phyloP scores from a whole-genome alignment of 2,113 vertebrate species.

The Sinocyclocheilus rhinocerous region DNA sequence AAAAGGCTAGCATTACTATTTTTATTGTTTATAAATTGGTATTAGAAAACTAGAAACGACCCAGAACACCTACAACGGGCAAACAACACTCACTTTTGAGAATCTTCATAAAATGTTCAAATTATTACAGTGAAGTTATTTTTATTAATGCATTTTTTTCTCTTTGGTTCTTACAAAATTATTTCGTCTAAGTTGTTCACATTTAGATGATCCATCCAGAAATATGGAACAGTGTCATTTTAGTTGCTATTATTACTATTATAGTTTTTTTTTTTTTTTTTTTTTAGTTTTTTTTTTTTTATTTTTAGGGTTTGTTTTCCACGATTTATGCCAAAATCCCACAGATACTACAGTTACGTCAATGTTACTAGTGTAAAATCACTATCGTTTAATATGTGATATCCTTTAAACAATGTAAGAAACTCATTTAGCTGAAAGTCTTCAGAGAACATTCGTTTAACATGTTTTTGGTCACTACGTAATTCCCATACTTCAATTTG shows the following conservation, averaged over 20 bases:
- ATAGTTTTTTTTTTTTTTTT: background rate
- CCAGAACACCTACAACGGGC: background rate
- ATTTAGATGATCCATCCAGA: background rate
- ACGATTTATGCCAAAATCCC: background rate
- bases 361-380: background rate
- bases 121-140: no score
- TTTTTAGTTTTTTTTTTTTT: no score
- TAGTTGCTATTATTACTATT: background rate
- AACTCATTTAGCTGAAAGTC: background rate
- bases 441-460: background rate
- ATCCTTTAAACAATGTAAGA: background rate
- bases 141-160: no score
- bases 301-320: no score
- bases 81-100: background rate
- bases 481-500: background rate
- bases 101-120: background rate
- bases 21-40: background rate
- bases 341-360: background rate
- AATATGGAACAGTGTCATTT: background rate
- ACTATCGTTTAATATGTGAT: background rate
- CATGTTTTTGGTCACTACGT: background rate
- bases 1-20: background rate
- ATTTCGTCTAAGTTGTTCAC: no score
- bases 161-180: background rate
- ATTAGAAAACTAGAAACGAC: background rate